Percentiles rank a stretch among this genome's conserved stretches.
Conservation (phyloP, 1,140 invertebrate genomes). For the Asbolus verrucosus region DNA sequence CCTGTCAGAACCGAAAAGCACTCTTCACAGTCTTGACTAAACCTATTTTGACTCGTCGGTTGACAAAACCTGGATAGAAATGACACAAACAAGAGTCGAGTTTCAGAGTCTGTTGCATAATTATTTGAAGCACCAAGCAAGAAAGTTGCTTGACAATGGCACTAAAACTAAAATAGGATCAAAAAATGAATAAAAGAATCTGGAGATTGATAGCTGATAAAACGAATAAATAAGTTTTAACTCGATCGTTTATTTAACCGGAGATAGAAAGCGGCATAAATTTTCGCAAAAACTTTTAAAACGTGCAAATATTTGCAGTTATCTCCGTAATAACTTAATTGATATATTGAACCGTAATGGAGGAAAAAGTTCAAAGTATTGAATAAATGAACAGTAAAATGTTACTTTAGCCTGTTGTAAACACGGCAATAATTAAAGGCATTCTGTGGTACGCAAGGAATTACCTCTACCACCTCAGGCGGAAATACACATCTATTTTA, state of each 20-base stretch:
- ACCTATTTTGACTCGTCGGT: no score
- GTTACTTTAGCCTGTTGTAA: conserved; percentile 15
- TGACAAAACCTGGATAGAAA: no score
- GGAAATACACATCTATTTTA: conserved; percentile 37
- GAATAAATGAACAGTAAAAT: conserved; percentile 29
- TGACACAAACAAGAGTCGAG: no score
- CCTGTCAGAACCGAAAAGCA: background rate
- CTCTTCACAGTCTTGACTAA: background rate
- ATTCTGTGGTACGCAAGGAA: conserved; percentile 31
- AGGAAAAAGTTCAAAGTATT: conserved; percentile 18
- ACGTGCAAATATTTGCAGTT: conserved; percentile 3
- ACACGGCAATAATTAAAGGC: conserved; percentile 32
- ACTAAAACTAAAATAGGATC: background rate
- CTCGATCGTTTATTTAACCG: conserved; percentile 1
- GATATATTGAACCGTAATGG: background rate
- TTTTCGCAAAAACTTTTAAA: background rate
- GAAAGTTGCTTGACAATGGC: background rate
- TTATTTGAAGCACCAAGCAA: background rate
- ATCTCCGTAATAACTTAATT: conserved; percentile 15
- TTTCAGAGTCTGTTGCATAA: background rate
- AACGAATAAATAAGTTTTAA: conserved; percentile 10
- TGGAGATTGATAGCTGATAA: conserved; percentile 14
- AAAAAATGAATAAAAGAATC: conserved; percentile 8
- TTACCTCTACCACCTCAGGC: conserved; percentile 22
- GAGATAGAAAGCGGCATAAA: conserved; percentile 14